Base-by-base conservation (phyloP, 64 coral and sea anemone genomes). In the Montipora capricornis region DNA sequence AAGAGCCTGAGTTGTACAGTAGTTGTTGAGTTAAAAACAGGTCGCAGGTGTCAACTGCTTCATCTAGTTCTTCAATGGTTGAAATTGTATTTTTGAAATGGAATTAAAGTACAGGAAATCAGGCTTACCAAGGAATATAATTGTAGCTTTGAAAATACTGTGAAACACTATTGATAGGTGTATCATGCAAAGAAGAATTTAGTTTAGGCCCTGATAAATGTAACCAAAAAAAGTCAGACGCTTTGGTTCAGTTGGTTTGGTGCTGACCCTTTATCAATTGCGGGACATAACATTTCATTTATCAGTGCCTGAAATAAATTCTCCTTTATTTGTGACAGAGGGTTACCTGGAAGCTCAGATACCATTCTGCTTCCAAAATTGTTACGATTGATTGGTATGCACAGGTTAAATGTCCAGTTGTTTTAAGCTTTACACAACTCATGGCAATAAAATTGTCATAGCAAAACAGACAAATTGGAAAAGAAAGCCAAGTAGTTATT, bases 21-120 rank as follows among this genome's bases (percentile, higher is more conserved):
- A 15, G 20, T 20, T 88, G 87, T 76, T 88, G 71, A 88, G 87
- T 88, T 73, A 71, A 88, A 88, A 75, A 88, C 22, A 88, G 58
- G 53, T 71, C 48, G 73, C 70, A 82, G 49, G n/a, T 82, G 80
- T 82, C 59, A 76, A 82, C 80, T 82, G 80, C 70, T 74, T 74
- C 70, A 74, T 74, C 29, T 5, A 20, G 70, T 74, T 74, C 19
- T 74, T 74, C 20, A 70, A 17, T 15, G 68, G 68, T 70, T 70
- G 68, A 70, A 1, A 70, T 70, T 74, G 26, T 20, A 74, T 44
- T 74, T 74, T 74, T 74, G 16, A 9, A 74, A 74, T 74, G 70
- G 70, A 44, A 20, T 74, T 74, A 74, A 74, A 2, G 19, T 74
- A 74, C 20, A 74, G 19, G 19, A 26, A 24, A 74, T 3, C 66